A percentile compares a stretch with the other conserved stretches of the same genome.
These are phyloP conservation scores for Spea bombifrons DNA, from an alignment of 2,113 vertebrate genomes.

Conservation along the genomic window DNA sequence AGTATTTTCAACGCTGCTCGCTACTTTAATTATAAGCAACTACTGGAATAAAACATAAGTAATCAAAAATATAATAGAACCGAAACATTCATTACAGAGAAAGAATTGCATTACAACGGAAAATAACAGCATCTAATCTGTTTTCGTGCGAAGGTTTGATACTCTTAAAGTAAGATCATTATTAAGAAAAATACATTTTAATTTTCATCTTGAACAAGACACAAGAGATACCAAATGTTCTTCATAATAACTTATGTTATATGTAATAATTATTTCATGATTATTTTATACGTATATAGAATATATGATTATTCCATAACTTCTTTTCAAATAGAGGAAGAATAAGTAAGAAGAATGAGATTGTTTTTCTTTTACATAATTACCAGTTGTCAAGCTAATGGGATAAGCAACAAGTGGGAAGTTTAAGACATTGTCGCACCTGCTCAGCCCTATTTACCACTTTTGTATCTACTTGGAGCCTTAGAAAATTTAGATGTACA, in stretches of 20 bases:
- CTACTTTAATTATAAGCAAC: constrained; percentile 42
- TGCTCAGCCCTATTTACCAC: no score
- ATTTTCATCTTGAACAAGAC: constrained; percentile 19
- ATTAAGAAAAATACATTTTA: constrained; percentile 22
- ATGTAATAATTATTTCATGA: background rate
- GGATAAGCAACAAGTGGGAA: background rate
- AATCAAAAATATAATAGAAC: constrained; percentile 41
- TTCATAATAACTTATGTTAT: background rate
- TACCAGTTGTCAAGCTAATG: background rate
- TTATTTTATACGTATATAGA: background rate
- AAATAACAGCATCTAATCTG: constrained; percentile 31
- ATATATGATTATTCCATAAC: constrained; percentile 6
- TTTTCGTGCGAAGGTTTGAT: constrained; percentile 1
- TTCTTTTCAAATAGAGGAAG: constrained; percentile 18
- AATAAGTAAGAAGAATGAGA: constrained; percentile 28
- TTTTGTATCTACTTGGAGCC: no score
- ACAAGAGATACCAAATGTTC: constrained; percentile 12
- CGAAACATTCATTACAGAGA: constrained; percentile 31
- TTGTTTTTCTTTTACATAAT: constrained; percentile 24
- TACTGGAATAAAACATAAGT: constrained; percentile 40
- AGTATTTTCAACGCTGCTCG: constrained; percentile 27
- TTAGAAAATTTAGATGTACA: no score
- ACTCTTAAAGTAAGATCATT: constrained; percentile 22
- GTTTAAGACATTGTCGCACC: no score
- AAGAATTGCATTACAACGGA: background rate